phyloP scores from a whole-genome alignment of 2,888 invertebrate species.

The Orthosia cruda region DNA sequence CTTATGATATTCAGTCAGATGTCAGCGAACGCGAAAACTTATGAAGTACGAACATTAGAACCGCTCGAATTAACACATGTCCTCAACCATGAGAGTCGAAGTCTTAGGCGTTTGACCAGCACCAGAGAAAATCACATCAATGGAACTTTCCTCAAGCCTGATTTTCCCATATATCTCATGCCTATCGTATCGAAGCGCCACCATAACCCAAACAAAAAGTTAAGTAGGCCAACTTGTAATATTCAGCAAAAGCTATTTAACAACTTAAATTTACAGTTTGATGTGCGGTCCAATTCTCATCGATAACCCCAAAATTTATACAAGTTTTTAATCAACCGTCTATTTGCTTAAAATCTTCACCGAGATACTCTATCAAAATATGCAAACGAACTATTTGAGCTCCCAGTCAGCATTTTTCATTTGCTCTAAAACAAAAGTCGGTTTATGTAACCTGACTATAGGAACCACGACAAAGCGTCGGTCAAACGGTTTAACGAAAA shows the following conservation, averaged over 20 bases:
- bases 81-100: too few relatives aligned
- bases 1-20: too few relatives aligned
- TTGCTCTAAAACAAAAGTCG: slow-evolving; percentile 8
- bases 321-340: background rate
- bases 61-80: too few relatives aligned
- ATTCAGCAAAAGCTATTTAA: background rate
- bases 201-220: background rate
- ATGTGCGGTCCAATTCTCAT: background rate
- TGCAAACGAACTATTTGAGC: slow-evolving; percentile 8
- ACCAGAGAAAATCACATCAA: too few relatives aligned
- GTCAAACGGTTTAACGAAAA: slow-evolving; percentile 42
- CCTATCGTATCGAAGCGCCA: background rate
- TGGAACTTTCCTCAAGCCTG: background rate
- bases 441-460: slow-evolving; percentile 20
- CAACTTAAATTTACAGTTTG: background rate
- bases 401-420: slow-evolving; percentile 7
- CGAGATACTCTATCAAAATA: background rate
- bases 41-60: too few relatives aligned
- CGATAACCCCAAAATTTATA: background rate
- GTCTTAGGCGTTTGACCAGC: too few relatives aligned
- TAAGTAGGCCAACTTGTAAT: background rate
- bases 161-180: background rate
- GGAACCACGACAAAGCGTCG: slow-evolving; percentile 25
- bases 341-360: slow-evolving; percentile 4
- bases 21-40: too few relatives aligned